phyloP scores from a whole-genome alignment of 2,888 invertebrate genomes.

The Eutolmus rufibarbis region DNA sequence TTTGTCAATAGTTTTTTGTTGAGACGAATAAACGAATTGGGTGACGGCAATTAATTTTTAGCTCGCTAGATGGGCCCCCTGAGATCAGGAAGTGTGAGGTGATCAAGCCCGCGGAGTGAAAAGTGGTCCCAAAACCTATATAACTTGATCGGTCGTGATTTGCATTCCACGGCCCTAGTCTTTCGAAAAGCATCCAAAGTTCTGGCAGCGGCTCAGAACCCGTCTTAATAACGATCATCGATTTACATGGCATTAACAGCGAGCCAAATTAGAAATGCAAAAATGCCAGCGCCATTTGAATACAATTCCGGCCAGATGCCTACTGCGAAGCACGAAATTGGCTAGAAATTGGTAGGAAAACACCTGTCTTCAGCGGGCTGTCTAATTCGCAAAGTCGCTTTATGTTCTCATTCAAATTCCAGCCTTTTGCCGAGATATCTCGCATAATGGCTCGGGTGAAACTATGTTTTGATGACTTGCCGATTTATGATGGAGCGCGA shows the following conservation, averaged over 20 bases:
- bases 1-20: neutral
- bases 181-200: neutral
- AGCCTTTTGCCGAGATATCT: neutral
- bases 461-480: slow-evolving; percentile 13
- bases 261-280: neutral
- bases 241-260: neutral
- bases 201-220: neutral
- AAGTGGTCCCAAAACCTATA: neutral
- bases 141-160: neutral
- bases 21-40: neutral
- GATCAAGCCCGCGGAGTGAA: neutral
- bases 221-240: neutral
- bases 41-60: neutral
- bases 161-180: neutral
- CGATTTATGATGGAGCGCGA: neutral
- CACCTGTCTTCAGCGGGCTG: neutral
- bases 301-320: neutral
- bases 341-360: slow-evolving; percentile 34
- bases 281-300: neutral
- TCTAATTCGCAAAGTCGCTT: neutral
- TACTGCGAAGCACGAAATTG: neutral
- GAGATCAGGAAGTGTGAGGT: neutral
- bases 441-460: neutral
- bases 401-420: slow-evolving; percentile 6
- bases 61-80: neutral